These are phyloP conservation scores for Lutjanus campechanus DNA, from an alignment of 2,797 vertebrate genomes.

Conservation along the genomic window DNA sequence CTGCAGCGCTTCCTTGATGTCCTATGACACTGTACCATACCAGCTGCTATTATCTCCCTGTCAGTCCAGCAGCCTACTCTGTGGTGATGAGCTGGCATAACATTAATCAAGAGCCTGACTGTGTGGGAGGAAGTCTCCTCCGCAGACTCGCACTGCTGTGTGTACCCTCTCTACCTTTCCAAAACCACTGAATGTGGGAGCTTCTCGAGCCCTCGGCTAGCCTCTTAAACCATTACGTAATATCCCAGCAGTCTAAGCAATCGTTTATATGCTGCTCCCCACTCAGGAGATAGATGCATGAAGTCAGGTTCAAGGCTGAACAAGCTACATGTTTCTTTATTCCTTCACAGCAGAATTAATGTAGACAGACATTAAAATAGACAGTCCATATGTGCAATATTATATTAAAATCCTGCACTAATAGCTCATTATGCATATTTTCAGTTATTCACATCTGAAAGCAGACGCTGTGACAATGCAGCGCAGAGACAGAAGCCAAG, in stretches of 20 bases:
- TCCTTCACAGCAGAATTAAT: neutral
- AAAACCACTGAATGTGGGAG: slow-evolving; percentile 55
- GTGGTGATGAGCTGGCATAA: slow-evolving; percentile 70
- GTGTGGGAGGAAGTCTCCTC: slow-evolving; percentile 70
- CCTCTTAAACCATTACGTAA: slow-evolving; percentile 61
- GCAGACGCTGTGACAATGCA: neutral
- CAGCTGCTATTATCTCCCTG: slow-evolving; percentile 72
- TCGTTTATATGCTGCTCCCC: slow-evolving; percentile 8
- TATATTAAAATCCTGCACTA: neutral
- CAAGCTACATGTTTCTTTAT: neutral
- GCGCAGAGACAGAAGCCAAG: neutral
- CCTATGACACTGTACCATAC: slow-evolving; percentile 51
- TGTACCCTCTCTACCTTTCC: slow-evolving; percentile 56
- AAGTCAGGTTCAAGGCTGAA: slow-evolving; percentile 31
- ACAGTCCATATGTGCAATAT: neutral
- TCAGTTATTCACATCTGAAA: neutral
- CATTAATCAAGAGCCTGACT: slow-evolving; percentile 68
- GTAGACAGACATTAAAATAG: no score
- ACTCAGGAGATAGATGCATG: slow-evolving; percentile 21
- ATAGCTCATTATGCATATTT: no score
- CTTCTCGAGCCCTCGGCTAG: slow-evolving; percentile 52
- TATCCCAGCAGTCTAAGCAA: slow-evolving; percentile 33
- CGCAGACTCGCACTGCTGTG: slow-evolving; percentile 43
- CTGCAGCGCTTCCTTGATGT: slow-evolving; percentile 39
- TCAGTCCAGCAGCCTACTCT: slow-evolving; percentile 68